Evolutionary conservation across 1,140 invertebrate species (phyloP).

Genomic region (Drosophila sproati): DNA sequence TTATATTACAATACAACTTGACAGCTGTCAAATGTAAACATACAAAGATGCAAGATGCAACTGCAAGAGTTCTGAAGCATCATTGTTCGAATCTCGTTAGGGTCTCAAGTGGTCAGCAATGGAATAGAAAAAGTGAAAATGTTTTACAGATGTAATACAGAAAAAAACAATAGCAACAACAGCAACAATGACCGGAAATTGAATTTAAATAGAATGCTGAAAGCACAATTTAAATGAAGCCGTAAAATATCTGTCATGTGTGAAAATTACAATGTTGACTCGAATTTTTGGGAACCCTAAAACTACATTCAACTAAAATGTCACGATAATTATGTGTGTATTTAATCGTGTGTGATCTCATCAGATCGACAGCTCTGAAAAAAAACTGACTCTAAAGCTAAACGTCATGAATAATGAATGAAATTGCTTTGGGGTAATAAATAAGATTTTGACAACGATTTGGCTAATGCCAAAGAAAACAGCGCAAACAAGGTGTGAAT

Average conservation of each 20-base stretch:
- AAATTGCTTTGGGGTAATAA: conserved; percentile 20
- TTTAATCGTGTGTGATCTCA: conserved; percentile 17
- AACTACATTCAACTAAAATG: background rate
- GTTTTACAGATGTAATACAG: conserved; percentile 47
- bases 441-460: conserved; percentile 47
- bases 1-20: conserved; percentile 64
- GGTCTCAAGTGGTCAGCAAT: conserved; percentile 38
- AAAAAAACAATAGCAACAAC: too few species aligned
- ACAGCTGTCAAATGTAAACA: conserved; percentile 70
- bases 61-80: conserved; percentile 43
- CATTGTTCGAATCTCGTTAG: conserved; percentile 33
- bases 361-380: conserved; percentile 22
- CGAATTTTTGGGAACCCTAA: conserved; percentile 19
- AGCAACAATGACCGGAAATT: conserved; percentile 60
- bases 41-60: conserved; percentile 44
- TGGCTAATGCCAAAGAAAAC: conserved; percentile 54
- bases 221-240: conserved; percentile 54
- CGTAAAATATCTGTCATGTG: conserved; percentile 48
- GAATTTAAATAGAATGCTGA: conserved; percentile 65
- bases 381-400: background rate
- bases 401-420: conserved; percentile 53
- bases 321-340: conserved; percentile 22
- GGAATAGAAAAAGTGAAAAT: conserved; percentile 68
- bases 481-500: conserved; percentile 58
- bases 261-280: conserved; percentile 34